Percentiles rank a stretch among this genome's conserved stretches.
These are phyloP conservation scores for Drosophila equinoxialis DNA, from an alignment of 1,140 invertebrate genomes.

Conservation along the genomic window DNA sequence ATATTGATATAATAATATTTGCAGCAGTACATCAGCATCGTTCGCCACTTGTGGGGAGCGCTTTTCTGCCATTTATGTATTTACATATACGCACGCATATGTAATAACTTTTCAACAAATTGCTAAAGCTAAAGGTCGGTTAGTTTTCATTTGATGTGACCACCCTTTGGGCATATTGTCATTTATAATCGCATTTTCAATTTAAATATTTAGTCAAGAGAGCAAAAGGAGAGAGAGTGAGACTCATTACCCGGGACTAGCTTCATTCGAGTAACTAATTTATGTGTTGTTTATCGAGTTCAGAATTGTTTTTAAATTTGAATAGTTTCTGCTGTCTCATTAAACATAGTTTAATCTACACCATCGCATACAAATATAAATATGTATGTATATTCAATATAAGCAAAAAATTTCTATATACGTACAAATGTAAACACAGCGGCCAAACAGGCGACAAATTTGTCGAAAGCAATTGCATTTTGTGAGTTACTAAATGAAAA, in stretches of 20 bases:
- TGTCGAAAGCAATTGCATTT: too few species aligned
- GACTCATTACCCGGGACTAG: too few species aligned
- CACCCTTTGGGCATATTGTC: slow-evolving; percentile 45
- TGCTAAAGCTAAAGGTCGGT: neutral
- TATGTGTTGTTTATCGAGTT: slow-evolving; percentile 73
- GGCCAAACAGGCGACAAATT: too few species aligned
- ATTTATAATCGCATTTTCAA: slow-evolving; percentile 71
- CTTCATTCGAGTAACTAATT: slow-evolving; percentile 49
- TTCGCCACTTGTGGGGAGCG: slow-evolving; percentile 5
- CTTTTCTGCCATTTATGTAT: slow-evolving; percentile 21
- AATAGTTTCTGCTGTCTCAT: too few species aligned
- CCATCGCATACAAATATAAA: too few species aligned
- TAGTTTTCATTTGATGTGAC: neutral
- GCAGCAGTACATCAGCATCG: neutral
- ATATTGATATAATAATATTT: too few species aligned
- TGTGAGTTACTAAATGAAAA: too few species aligned
- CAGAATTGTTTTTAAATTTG: slow-evolving; percentile 36
- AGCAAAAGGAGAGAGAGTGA: too few species aligned
- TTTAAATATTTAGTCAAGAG: slow-evolving; percentile 74
- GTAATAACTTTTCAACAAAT: slow-evolving; percentile 59
- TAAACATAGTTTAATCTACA: too few species aligned
- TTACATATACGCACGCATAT: slow-evolving; percentile 46
- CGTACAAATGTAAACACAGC: too few species aligned
- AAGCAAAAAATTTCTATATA: too few species aligned
- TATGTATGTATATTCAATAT: too few species aligned